These are phyloP conservation scores for Heliconius hewitsoni DNA, from an alignment of 1,140 invertebrate species.

Conservation along the genomic window DNA sequence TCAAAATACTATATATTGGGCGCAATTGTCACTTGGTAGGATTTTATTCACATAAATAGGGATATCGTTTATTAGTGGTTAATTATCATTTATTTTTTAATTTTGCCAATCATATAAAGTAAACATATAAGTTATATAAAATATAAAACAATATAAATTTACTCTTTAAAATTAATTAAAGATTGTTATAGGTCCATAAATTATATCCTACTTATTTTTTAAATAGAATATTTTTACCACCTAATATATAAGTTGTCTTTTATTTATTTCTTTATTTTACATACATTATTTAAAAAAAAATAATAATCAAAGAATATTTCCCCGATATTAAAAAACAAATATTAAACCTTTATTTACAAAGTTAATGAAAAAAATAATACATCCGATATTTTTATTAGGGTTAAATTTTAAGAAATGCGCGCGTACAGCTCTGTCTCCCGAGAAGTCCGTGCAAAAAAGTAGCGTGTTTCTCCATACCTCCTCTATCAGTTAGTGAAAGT, in stretches of 20 bases:
- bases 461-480: no score
- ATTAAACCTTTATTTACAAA: no score
- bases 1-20: not conserved
- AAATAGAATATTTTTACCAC: not conserved
- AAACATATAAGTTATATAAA: not conserved
- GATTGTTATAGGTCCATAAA: not conserved
- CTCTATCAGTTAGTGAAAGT: no score
- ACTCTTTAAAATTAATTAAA: not conserved
- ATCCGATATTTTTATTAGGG: no score
- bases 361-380: no score
- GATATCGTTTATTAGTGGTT: not conserved
- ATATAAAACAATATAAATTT: not conserved
- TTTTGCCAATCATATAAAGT: not conserved
- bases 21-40: not conserved
- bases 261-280: not conserved
- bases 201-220: not conserved
- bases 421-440: no score
- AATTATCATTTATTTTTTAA: slow-evolving; percentile 4
- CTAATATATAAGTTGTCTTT: not conserved
- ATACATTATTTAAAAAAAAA: no score
- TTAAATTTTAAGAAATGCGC: no score
- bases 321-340: no score
- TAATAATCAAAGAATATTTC: no score
- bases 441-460: no score
- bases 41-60: not conserved